Conservation (phyloP, 2,888 invertebrate genomes). For the Oscheius sp. region DNA sequence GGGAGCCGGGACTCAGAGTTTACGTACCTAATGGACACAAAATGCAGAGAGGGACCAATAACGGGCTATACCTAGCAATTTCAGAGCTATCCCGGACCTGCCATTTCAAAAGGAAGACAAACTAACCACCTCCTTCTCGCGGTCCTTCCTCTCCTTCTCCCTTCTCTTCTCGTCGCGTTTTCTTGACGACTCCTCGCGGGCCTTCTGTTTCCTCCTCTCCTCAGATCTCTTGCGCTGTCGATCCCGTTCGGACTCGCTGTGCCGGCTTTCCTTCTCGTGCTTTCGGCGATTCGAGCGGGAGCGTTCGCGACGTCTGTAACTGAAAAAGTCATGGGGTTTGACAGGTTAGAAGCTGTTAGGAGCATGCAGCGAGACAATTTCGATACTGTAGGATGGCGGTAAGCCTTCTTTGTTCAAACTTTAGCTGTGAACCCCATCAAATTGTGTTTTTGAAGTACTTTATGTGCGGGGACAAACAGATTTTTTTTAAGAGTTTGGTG, state of each 20-base stretch:
- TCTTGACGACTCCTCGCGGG: not conserved
- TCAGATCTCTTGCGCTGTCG: constrained; percentile 20
- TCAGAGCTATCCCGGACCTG: not conserved
- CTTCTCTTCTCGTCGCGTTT: constrained; percentile 14
- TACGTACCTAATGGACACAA: constrained; percentile 5
- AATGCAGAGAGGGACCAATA: not conserved
- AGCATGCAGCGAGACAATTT: too few species aligned
- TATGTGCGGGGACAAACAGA: too few species aligned
- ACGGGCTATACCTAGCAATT: not conserved
- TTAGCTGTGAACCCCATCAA: too few species aligned
- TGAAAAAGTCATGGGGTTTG: constrained; percentile 4
- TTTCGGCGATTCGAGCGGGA: constrained; percentile 18
- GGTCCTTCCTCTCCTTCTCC: constrained; percentile 3
- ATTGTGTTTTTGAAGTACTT: too few species aligned
- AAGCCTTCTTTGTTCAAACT: too few species aligned
- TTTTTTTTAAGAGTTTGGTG: too few species aligned
- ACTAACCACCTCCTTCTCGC: constrained; percentile 23
- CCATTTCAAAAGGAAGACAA: not conserved
- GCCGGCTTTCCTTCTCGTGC: constrained; percentile 10
- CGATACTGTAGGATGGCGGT: too few species aligned
- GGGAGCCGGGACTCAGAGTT: not conserved
- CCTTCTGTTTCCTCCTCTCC: constrained; percentile 8
- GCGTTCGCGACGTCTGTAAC: constrained; percentile 26
- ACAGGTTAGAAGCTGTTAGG: not conserved
- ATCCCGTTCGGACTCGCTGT: not conserved